Evolutionary conservation across 2,888 invertebrate species (phyloP), one percentile per base, ranked within the genome.

Genomic region (Trissoscelio sp.): DNA sequence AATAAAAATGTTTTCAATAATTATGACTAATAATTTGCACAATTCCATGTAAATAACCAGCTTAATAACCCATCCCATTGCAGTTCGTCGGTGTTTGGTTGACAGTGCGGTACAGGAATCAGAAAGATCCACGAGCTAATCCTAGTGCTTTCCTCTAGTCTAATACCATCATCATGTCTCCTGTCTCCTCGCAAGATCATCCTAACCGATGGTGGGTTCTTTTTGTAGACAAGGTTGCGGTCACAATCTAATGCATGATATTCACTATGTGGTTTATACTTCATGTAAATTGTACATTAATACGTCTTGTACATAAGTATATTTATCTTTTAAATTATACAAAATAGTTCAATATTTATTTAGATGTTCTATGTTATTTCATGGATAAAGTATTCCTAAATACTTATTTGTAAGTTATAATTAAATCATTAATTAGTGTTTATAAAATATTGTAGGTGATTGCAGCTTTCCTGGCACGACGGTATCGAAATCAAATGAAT

Each of bases 41-140:
- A 22, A 16, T 22, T 28, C 4, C 37, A 42, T 53, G 62, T 72
- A 72, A 53, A 74, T 74, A 74, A 75, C 58, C 60, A 77, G 51
- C 58, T 58, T 58, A 34, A 37, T 57, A 74, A 70, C 58, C 12
- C 37, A 53, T 83, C n/a, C 72, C 83, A 83, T 92, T 95, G 85
- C 96, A 99, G 98, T 98, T 99, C 93, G 94, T 98, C 93, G 98
- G 98, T 93, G 97, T 98, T 85, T 96, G 97, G 96, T 94, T 99
- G 94, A 98, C 98, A 89, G 96, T 98, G 92, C 95, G 98, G 90
- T 99, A 97, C 94, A 96, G 99, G 93, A 99, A 99, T 94, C 98
- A 98, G 94, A 98, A 98, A 95, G 98, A 98, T 93, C 98, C 98
- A 89, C 94, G 97, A 88, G 97, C 97, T 93, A 97, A 98, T 93